A percentile compares a stretch with the other conserved stretches of the same genome.
These are phyloP conservation scores for Eupithecia exiguata DNA, from an alignment of 2,888 invertebrate genomes.

Conservation along the genomic window DNA sequence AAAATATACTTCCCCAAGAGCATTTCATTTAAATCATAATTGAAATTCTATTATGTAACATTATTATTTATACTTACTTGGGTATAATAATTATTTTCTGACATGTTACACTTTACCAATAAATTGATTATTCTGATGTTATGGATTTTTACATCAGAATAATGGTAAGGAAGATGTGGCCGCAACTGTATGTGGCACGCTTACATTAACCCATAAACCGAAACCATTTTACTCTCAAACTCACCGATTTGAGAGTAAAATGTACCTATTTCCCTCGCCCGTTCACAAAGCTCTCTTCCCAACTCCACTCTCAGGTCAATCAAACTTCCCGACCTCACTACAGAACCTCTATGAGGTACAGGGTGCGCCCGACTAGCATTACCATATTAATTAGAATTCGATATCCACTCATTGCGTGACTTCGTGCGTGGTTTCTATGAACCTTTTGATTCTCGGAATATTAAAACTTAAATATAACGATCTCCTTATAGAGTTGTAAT, in stretches of 20 bases:
- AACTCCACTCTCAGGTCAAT: constrained; percentile 32
- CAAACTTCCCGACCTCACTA: constrained; percentile 21
- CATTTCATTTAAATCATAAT: background rate
- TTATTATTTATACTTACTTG: no score
- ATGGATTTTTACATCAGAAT: no score
- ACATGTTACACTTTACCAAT: no score
- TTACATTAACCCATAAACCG: background rate
- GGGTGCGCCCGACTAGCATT: constrained; percentile 71
- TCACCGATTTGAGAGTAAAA: no score
- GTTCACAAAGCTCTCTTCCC: background rate
- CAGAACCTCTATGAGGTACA: constrained; percentile 43
- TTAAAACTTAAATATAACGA: background rate
- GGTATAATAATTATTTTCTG: no score
- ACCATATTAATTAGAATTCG: constrained; percentile 78
- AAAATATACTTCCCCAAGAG: background rate
- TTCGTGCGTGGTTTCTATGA: background rate
- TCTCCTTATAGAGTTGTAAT: background rate
- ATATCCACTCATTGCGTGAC: constrained; percentile 57
- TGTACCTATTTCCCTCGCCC: background rate
- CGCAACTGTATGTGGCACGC: background rate
- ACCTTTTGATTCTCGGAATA: background rate
- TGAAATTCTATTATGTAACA: no score
- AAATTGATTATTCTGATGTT: no score
- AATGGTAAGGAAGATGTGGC: no score
- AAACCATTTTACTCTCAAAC: background rate